Evolutionary conservation across 2,888 invertebrate species (phyloP).

Genomic region (Neoaliturus tenellus): DNA sequence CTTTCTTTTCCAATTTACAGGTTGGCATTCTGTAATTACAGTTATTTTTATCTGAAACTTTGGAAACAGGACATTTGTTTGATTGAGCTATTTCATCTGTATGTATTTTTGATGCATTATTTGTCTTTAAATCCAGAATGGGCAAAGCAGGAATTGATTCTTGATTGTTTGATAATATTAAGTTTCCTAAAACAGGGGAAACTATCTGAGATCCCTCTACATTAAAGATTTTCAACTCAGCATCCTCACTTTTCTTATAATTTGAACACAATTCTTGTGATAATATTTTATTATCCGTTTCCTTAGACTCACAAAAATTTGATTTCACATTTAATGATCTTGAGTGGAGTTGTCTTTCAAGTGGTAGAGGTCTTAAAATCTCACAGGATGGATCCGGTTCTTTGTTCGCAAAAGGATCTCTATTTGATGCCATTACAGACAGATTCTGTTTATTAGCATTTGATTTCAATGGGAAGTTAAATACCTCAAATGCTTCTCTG

Average conservation of each 20-base stretch:
- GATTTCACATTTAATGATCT: no score
- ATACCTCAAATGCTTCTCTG: not conserved
- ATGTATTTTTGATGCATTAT: not conserved
- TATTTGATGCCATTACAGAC: not conserved
- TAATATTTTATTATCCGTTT: no score
- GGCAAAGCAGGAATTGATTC: not conserved
- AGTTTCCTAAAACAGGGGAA: not conserved
- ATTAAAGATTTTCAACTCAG: not conserved
- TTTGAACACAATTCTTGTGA: no score
- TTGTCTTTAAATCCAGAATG: not conserved
- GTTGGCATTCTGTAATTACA: not conserved
- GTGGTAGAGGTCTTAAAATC: no score
- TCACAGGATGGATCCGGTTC: no score
- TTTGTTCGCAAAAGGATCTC: no score
- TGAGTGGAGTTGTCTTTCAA: no score
- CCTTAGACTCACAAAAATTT: no score
- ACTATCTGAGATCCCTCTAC: not conserved
- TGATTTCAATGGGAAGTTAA: not conserved
- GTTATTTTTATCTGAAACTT: not conserved
- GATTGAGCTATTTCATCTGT: not conserved
- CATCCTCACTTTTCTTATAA: not conserved
- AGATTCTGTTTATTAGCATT: not conserved
- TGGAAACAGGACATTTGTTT: not conserved
- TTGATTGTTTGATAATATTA: no score
- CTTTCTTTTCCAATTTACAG: not conserved